Base-by-base conservation (phyloP, 2,113 vertebrate species). In the Mixornis gularis region DNA sequence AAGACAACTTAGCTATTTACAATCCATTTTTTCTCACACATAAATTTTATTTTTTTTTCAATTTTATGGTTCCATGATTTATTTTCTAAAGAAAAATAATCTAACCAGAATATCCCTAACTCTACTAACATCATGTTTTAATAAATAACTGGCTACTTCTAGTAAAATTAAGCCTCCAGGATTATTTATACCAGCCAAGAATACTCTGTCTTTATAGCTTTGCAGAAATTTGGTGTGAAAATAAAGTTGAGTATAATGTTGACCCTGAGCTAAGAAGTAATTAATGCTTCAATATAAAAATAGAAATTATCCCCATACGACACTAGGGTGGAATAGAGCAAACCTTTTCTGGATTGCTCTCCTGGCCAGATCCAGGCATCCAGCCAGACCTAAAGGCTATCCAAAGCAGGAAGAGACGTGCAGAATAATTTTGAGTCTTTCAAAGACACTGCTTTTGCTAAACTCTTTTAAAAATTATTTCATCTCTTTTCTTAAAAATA, bases 121-220 rank as follows among this genome's bases (percentile, higher is more conserved):
- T 97, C 96, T 95, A 96, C 96, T 96, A 97, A 96, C 95, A 97
- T 95, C 89, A 74, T 94, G 95, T 97, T 98, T 98, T 97, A 98
- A 98, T 98, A 98, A 98, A 98, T 98, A 98, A 97, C 96, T 95
- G 97, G 96, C 97, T 98, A 97, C 95, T 96, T 97, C 97, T 97
- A 96, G 96, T 96, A 97, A 97, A 96, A 96, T 96, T 95, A 96
- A 96, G 93, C 96, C 95, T 96, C 91, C 76, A 92, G 90, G 87
- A 97, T 95, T 95, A 94, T 96, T 97, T 95, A 96, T 96, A 97
- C 95, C 94, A 97, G 96, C 89, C 95, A 96, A 95, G 94, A 87
- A 96, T 92, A 96, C 81, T 96, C 87, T 14, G 13, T 92, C 91
- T 96, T 97, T 93, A 97, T 81, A 97, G 76, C 95, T 96, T 91